Conservation (phyloP, 2,797 vertebrate species). For the Hirundo rustica region DNA sequence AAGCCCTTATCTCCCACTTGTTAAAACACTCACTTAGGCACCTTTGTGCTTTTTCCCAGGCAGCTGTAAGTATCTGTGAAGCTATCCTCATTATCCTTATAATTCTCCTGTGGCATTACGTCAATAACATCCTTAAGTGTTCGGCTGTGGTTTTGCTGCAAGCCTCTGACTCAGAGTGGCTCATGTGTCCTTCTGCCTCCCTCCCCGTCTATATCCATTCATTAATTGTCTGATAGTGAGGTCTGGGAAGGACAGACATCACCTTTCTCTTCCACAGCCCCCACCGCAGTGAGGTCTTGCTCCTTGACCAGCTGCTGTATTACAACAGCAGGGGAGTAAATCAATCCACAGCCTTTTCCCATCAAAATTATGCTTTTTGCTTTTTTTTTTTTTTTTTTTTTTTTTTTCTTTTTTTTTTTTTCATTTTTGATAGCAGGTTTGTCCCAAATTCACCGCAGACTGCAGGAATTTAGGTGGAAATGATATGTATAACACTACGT, state of each 20-base stretch:
- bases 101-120: slow-evolving; percentile 25
- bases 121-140: slow-evolving; percentile 21
- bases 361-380: neutral
- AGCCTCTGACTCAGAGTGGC: neutral
- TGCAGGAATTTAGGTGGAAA: neutral
- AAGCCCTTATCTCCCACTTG: slow-evolving; percentile 30
- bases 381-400: neutral
- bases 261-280: neutral
- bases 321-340: neutral
- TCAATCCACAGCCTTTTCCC: neutral
- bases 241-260: neutral
- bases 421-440: neutral
- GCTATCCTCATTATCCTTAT: slow-evolving; percentile 41
- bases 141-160: neutral
- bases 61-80: neutral
- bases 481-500: fast-evolving
- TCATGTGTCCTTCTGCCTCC: slow-evolving; percentile 20
- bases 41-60: slow-evolving; percentile 34
- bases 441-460: neutral
- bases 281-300: neutral
- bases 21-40: slow-evolving; percentile 28
- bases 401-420: neutral
- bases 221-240: neutral
- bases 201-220: neutral
- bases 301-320: neutral